phyloP scores from a whole-genome alignment of 2,113 vertebrate species.

The Anolis sagrei region DNA sequence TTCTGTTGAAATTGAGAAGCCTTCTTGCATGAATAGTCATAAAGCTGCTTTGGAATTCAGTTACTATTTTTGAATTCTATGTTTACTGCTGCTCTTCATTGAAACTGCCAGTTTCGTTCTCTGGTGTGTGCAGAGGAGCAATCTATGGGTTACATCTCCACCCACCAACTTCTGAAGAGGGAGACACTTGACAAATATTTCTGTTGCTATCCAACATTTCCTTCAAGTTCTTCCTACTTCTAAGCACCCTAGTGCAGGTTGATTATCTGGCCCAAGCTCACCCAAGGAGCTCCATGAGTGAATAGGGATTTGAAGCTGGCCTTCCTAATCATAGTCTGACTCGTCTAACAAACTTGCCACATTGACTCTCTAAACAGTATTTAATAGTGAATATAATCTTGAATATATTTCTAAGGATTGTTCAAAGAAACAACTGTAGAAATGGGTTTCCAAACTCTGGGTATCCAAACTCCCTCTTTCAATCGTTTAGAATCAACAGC shows the following conservation, averaged over 20 bases:
- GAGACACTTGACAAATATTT: too few species aligned
- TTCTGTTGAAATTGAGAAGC: background rate
- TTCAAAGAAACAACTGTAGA: background rate
- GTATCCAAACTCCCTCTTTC: background rate
- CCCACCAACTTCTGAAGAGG: too few species aligned
- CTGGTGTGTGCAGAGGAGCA: too few species aligned
- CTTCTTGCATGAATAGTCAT: background rate
- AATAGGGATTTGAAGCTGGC: too few species aligned
- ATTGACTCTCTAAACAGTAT: background rate
- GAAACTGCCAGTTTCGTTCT: background rate
- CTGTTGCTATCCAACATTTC: too few species aligned
- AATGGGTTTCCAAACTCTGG: background rate
- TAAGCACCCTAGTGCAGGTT: too few species aligned
- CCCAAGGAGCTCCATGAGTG: too few species aligned
- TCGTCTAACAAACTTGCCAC: too few species aligned
- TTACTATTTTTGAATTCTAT: background rate
- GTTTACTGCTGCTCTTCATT: background rate
- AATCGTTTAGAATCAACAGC: conserved; percentile 85
- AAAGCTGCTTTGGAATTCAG: conserved; percentile 24
- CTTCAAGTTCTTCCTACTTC: too few species aligned
- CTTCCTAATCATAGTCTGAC: too few species aligned
- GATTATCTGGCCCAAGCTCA: too few species aligned
- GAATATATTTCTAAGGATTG: background rate
- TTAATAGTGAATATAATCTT: background rate
- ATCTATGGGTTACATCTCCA: too few species aligned